These are phyloP conservation scores for Tetragnatha montana DNA, from an alignment of 2,888 invertebrate species.

Conservation along the genomic window DNA sequence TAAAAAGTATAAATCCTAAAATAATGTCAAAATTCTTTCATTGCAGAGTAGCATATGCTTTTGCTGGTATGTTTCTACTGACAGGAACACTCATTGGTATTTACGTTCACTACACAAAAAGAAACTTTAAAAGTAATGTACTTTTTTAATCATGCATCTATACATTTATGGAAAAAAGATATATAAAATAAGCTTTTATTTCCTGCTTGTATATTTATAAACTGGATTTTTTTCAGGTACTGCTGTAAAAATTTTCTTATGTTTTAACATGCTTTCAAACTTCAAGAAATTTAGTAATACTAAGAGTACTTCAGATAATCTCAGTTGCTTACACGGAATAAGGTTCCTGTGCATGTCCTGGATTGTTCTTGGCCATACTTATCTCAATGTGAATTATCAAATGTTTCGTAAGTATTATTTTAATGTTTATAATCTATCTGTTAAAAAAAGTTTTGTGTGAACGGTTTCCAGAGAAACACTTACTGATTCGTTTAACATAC, in stretches of 20 bases:
- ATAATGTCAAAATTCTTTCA: neutral
- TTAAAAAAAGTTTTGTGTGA: neutral
- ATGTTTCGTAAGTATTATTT: conserved; percentile 60
- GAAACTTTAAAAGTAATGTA: conserved; percentile 39
- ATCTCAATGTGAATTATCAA: conserved; percentile 63
- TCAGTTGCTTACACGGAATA: conserved; percentile 62
- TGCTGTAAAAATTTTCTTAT: conserved; percentile 14
- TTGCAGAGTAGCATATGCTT: conserved; percentile 46
- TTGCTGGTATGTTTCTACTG: conserved; percentile 50
- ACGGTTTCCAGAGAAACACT: neutral
- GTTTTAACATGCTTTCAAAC: conserved; percentile 57
- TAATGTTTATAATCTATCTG: neutral
- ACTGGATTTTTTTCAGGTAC: conserved; percentile 33
- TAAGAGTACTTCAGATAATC: conserved; percentile 40
- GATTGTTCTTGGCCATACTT: conserved; percentile 67
- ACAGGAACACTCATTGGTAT: conserved; percentile 56
- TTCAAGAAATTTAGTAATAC: conserved; percentile 63
- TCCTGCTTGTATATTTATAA: neutral
- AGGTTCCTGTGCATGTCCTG: conserved; percentile 66
- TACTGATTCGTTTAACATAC: neutral
- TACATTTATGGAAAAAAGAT: no score
- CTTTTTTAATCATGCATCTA: neutral
- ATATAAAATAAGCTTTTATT: no score
- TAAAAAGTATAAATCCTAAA: neutral
- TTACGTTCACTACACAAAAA: conserved; percentile 33